Conservation (phyloP, 2,113 vertebrate species). For the Pipra filicauda region DNA sequence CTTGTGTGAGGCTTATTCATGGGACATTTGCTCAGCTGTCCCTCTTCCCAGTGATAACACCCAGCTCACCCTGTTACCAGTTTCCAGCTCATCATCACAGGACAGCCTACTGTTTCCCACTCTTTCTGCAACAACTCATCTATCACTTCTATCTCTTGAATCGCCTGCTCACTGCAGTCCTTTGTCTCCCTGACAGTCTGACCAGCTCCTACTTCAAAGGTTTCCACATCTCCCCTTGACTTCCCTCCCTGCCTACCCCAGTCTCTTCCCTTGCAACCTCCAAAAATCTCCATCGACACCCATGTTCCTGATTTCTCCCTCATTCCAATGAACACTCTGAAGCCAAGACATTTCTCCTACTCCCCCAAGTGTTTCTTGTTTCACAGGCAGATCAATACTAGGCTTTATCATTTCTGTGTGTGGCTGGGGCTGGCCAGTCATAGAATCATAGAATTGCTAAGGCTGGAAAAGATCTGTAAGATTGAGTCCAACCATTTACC, state of each 20-base stretch:
- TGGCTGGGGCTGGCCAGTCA: neutral
- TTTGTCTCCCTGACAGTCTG: neutral
- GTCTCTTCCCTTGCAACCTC: neutral
- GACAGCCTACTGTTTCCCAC: neutral
- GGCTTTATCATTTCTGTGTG: fast-evolving
- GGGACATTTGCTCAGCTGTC: neutral
- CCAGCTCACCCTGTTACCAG: fast-evolving
- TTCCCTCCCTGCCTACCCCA: neutral
- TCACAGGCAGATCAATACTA: neutral
- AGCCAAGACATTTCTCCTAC: neutral
- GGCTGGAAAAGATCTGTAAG: neutral
- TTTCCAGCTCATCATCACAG: neutral
- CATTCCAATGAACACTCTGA: neutral
- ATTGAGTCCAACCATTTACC: neutral
- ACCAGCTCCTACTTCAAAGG: neutral
- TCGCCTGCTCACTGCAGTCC: neutral
- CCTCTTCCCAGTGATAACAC: neutral
- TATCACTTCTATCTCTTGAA: neutral
- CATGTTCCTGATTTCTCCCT: neutral
- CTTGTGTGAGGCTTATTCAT: neutral
- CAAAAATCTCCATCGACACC: neutral
- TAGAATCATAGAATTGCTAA: neutral
- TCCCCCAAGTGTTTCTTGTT: neutral
- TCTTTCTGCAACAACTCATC: neutral
- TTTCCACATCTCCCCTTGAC: neutral